Evolutionary conservation across 2,113 vertebrate species (phyloP).

Genomic region (Myocastor coypus): DNA sequence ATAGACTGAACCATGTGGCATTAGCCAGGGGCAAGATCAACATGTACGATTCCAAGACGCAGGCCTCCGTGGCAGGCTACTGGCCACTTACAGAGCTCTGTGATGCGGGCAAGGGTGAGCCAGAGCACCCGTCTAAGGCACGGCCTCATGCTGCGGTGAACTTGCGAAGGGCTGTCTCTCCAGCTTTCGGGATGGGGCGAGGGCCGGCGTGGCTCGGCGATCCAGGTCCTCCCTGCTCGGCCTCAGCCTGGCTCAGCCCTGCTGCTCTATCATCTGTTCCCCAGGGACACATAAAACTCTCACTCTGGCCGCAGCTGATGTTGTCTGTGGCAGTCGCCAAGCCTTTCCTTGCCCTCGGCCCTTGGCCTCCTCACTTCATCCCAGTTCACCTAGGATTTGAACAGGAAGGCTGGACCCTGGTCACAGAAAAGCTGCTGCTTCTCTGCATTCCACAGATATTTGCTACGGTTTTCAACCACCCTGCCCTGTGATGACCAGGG

Average conservation of each 20-base stretch:
- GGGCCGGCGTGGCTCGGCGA: background rate
- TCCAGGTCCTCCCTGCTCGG: background rate
- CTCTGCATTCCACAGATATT: background rate
- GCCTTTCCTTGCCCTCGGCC: background rate
- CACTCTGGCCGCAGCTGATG: background rate
- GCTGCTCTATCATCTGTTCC: background rate
- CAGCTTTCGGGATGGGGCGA: background rate
- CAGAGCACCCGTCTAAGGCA: background rate
- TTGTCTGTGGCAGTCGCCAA: background rate
- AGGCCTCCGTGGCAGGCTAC: background rate
- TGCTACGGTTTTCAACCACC: background rate
- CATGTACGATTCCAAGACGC: background rate
- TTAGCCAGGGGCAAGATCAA: background rate
- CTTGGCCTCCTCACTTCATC: background rate
- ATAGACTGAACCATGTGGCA: rapidly evolving
- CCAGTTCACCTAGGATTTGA: background rate
- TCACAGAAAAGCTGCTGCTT: background rate
- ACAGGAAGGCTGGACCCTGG: background rate
- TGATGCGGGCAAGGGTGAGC: background rate
- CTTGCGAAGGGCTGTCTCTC: background rate
- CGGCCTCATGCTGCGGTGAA: background rate
- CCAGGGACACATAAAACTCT: background rate
- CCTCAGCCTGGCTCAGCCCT: background rate
- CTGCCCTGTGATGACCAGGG: background rate
- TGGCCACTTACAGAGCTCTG: background rate